Evolutionary conservation across 2,888 invertebrate species (phyloP), one percentile per base, ranked within the genome.

Genomic region (Agrotis ipsilon): DNA sequence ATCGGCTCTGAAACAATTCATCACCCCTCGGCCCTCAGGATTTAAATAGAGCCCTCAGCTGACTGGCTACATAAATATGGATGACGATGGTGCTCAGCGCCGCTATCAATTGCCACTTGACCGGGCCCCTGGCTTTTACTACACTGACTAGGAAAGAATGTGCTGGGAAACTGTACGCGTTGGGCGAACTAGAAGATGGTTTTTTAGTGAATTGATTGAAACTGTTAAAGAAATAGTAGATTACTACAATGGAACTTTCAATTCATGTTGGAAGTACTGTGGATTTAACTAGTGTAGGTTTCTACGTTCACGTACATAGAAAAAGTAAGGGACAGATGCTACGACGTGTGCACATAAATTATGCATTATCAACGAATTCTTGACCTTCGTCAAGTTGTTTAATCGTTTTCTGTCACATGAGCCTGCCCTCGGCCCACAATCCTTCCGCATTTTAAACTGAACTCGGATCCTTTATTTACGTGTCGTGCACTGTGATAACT

Each of bases 91-190:
- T 48, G 46, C 63, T 68, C 74, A 32, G 43, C 61, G 59, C 59
- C 55, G 68, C 70, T 70, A 81, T 84, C 72, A 78, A 64, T 72
- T 68, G 72, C 68, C 71, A 64, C 82, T 79, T 75, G 83, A 72
- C 71, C 71, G 67, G 14, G 19, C 61, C 60, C 54, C 43, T 43
- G 68, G 69, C 60, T 71, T 72, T 74, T 63, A 68, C 63, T 66
- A 21, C 21, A 14, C 43, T 4, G 3, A 61, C 57, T 49, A 24
- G 14, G 32, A 48, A 24, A 19, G 19, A 59, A 52, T 52, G 43
- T 66, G 24, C 21, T 19, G 6, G 5, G 9, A 13, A 63, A 19
- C 43, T 62, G 19, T n/a, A 55, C 18, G 18, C 32, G 9, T 59
- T 46, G 21, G 9, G 43, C 49, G 27, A 72, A 49, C 24, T 49